Percentiles rank a stretch among this genome's conserved stretches.
phyloP scores from a whole-genome alignment of 2,797 vertebrate species.

The Enteromius fasciolatus region DNA sequence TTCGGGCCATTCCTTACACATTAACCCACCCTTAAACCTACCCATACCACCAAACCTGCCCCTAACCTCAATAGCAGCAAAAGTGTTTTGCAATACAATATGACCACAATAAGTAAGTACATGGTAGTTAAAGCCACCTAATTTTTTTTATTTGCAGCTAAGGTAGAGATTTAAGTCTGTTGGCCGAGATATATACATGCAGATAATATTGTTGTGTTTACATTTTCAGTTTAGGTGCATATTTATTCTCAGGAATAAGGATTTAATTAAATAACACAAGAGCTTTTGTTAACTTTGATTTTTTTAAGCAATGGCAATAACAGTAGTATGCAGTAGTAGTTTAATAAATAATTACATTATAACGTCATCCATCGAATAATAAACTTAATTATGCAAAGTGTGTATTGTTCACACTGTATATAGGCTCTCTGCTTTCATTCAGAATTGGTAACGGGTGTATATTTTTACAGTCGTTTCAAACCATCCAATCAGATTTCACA shows the following conservation, averaged over 20 bases:
- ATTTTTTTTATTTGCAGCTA: not conserved
- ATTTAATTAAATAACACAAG: not conserved
- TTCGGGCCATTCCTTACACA: no score
- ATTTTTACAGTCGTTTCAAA: not conserved
- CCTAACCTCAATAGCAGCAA: no score
- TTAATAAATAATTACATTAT: not conserved
- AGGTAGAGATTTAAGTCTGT: not conserved
- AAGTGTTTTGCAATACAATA: no score
- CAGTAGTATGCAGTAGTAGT: not conserved
- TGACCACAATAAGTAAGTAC: no score
- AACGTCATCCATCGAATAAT: not conserved
- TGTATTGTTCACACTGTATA: not conserved
- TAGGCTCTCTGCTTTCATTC: not conserved
- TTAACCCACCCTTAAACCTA: no score
- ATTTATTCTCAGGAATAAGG: not conserved
- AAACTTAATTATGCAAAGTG: not conserved
- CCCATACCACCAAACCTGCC: no score
- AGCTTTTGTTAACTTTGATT: not conserved
- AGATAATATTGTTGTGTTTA: slow-evolving; percentile 1
- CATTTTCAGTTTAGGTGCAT: not conserved
- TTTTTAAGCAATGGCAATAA: not conserved
- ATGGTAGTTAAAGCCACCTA: no score
- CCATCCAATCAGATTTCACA: not conserved
- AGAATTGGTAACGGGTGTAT: not conserved
- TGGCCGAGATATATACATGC: not conserved